Base-by-base conservation (phyloP, 2,888 invertebrate genomes). In the Plebejus anna region DNA sequence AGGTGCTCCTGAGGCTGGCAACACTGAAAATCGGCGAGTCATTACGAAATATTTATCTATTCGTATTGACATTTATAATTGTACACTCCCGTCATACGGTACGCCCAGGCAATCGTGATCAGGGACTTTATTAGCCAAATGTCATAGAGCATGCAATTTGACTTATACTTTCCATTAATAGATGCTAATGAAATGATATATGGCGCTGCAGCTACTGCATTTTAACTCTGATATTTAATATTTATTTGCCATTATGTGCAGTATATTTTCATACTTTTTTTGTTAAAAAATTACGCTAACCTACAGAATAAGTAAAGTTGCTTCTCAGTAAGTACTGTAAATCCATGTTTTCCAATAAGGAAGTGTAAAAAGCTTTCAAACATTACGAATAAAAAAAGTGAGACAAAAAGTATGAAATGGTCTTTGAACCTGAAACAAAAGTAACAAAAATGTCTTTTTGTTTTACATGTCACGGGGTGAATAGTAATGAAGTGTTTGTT, bases 401-500 rank as follows among this genome's bases (percentile, higher is more conserved):
- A 73, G 2, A 73, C 55, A 73, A 73, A 51, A 75, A 76, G 61
- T 59, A 61, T 72, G 42, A 66, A 77, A 77, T 42, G 70, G 59
- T 32, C 75, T 75, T 73, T 79, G 80, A 79, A 79, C 79, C 76
- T 79, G 75, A 76, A 79, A 73, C 73, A 80, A 78, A 79, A 78
- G 78, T 71, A 77, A 79, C 77, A 77, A 79, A 77, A 78, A 47
- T 81, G 80, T 79, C 80, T 81, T 80, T 81, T 80, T 80, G 80
- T 81, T 80, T 79, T 79, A 77, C 59, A 78, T 78, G 77, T 82
- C 84, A 83, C 81, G 80, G 75, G 79, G 79, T 81, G 84, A 84
- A 86, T 86, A 84, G 81, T 80, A 82, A 85, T 83, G 79, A 75
- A 77, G 78, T 88, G 89, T 90, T 87, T 89, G 88, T 89, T 88